Conservation (phyloP, 2,888 invertebrate genomes). For the Mythimna lalbum region DNA sequence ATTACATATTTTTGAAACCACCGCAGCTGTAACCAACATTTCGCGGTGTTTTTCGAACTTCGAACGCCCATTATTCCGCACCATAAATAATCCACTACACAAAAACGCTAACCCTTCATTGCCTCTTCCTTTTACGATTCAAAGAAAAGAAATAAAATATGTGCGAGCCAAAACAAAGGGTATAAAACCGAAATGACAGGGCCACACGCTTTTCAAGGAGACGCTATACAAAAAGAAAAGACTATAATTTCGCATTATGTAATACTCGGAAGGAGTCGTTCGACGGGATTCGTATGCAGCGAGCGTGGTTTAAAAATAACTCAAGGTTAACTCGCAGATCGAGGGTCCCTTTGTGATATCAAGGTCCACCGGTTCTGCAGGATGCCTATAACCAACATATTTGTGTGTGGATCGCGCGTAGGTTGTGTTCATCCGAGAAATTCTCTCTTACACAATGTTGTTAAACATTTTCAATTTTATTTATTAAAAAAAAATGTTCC, state of each 20-base stretch:
- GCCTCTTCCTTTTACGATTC: conserved; percentile 90
- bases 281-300: conserved; percentile 86
- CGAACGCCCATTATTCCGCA: conserved; percentile 85
- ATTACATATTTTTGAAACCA: conserved; percentile 73
- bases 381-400: conserved; percentile 79
- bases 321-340: conserved; percentile 86
- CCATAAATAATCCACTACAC: conserved; percentile 87
- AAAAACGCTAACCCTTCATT: conserved; percentile 89
- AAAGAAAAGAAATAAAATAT: conserved; percentile 89
- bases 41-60: conserved; percentile 70
- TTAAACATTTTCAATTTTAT: neutral
- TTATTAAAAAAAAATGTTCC: neutral
- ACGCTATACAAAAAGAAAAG: conserved; percentile 79
- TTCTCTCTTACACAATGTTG: conserved; percentile 42
- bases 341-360: conserved; percentile 88
- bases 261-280: conserved; percentile 89
- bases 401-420: conserved; percentile 72
- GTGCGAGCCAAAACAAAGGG: conserved; percentile 88
- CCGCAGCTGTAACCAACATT: conserved; percentile 81
- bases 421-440: conserved; percentile 58
- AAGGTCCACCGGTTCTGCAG: conserved; percentile 88
- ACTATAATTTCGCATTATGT: conserved; percentile 89
- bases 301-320: conserved; percentile 88
- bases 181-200: conserved; percentile 88
- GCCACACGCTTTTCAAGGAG: conserved; percentile 87